Evolutionary conservation across 2,888 invertebrate genomes (phyloP).

Genomic region (Hydraecia micacea): DNA sequence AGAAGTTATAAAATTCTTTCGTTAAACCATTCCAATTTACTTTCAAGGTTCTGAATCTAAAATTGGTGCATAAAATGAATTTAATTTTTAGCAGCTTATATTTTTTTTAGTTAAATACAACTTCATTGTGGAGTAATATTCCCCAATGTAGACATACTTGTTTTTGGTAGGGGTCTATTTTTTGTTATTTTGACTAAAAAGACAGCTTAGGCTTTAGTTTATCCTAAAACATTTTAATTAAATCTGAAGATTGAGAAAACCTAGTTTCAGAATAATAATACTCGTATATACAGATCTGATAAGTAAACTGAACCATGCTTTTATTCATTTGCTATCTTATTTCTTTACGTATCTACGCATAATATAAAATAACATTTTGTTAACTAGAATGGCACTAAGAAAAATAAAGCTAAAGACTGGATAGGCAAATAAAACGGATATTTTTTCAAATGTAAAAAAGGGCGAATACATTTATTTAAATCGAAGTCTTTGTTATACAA

Average conservation of each 20-base stretch:
- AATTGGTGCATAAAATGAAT: neutral
- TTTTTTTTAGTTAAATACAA: neutral
- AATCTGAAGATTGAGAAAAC: neutral
- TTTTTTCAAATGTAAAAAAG: slow-evolving; percentile 56
- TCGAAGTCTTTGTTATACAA: slow-evolving; percentile 79
- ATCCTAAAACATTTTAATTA: neutral
- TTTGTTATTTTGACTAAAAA: neutral
- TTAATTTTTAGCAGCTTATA: no score
- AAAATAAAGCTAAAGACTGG: slow-evolving; percentile 8
- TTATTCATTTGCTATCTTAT: slow-evolving; percentile 2
- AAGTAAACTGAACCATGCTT: neutral
- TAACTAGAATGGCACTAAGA: neutral
- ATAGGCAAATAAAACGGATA: slow-evolving; percentile 32
- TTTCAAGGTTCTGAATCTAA: neutral
- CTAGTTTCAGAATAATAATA: neutral
- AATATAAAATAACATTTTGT: neutral
- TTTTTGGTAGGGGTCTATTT: no score
- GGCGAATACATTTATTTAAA: slow-evolving; percentile 71
- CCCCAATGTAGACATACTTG: neutral
- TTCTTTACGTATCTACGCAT: neutral
- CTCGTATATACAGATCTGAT: neutral
- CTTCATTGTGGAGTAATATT: neutral
- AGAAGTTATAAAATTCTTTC: neutral
- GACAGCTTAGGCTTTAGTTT: neutral
- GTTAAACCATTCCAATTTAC: neutral